Evolutionary conservation across 2,113 vertebrate genomes (phyloP).

Genomic region (Hydrochoerus hydrochaeris): DNA sequence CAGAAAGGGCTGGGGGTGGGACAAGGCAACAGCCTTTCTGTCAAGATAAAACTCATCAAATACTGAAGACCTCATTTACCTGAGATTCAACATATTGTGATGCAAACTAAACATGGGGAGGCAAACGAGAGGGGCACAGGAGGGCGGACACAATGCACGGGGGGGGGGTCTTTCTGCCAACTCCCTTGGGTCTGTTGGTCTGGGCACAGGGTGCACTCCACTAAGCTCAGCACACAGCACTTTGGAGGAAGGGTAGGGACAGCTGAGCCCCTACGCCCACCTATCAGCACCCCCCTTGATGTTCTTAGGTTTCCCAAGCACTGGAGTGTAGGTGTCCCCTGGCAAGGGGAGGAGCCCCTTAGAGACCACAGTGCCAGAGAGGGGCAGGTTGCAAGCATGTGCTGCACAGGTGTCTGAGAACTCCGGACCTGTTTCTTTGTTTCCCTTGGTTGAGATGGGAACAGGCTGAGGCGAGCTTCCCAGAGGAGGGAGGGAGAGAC

Average conservation of each 20-base stretch:
- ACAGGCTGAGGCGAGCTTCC: not conserved
- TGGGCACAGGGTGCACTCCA: not conserved
- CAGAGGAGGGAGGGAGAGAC: not conserved
- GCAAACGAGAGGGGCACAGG: not conserved
- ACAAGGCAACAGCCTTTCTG: constrained; percentile 55
- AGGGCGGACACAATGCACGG: not conserved
- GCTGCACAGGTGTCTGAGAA: not conserved
- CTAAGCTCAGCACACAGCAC: not conserved
- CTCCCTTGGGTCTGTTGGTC: not conserved
- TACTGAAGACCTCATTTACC: constrained; percentile 86
- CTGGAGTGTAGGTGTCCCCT: not conserved
- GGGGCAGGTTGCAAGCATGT: not conserved
- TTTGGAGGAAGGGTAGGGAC: not conserved
- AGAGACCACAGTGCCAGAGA: not conserved
- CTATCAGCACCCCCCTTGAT: not conserved
- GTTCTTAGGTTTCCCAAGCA: not conserved
- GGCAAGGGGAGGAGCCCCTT: not conserved
- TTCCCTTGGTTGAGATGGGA: not conserved
- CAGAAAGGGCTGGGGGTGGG: constrained; percentile 66
- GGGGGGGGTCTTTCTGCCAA: not conserved
- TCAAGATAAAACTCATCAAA: constrained; percentile 72
- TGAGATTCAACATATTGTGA: constrained; percentile 86
- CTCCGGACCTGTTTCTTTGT: not conserved
- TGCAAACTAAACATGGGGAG: constrained; percentile 43
- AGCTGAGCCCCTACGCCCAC: not conserved